phyloP scores from a whole-genome alignment of 2,888 invertebrate species.

The Tenthredo distinguenda region DNA sequence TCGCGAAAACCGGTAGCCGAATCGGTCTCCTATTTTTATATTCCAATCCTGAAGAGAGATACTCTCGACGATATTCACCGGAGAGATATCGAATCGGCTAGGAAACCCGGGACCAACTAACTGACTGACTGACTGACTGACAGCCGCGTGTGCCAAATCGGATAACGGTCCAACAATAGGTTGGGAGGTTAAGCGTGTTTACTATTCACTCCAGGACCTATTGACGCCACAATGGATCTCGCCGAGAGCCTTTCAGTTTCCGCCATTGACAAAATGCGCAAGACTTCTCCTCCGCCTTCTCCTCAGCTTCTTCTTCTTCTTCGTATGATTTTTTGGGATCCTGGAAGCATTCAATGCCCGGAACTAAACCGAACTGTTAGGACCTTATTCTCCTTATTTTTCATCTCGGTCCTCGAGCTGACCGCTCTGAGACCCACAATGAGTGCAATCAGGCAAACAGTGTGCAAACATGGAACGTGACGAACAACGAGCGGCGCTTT shows the following conservation, averaged over 20 bases:
- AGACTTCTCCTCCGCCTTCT: constrained; percentile 19
- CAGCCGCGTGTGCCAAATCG: constrained; percentile 71
- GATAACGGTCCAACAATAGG: constrained; percentile 75
- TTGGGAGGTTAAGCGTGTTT: constrained; percentile 77
- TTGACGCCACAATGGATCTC: constrained; percentile 73
- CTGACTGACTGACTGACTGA: constrained; percentile 25
- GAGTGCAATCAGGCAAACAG: constrained; percentile 74
- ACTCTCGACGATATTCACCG: not conserved
- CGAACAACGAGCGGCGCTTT: constrained; percentile 71
- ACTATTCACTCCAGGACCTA: constrained; percentile 76
- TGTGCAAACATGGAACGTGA: constrained; percentile 65
- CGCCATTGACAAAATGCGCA: constrained; percentile 55
- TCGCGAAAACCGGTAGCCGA: not conserved
- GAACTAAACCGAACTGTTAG: not conserved
- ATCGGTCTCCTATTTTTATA: not conserved
- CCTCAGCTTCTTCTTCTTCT: not conserved
- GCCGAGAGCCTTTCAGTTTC: constrained; percentile 70
- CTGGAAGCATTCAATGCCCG: not conserved
- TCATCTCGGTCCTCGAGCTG: not conserved
- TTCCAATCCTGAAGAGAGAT: not conserved
- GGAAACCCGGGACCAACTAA: not conserved
- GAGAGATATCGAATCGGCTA: not conserved
- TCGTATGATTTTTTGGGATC: not conserved
- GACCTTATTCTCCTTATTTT: not conserved
- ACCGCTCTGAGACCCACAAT: constrained; percentile 65